Conservation (phyloP, 2,113 vertebrate species). For the Stegastes partitus region DNA sequence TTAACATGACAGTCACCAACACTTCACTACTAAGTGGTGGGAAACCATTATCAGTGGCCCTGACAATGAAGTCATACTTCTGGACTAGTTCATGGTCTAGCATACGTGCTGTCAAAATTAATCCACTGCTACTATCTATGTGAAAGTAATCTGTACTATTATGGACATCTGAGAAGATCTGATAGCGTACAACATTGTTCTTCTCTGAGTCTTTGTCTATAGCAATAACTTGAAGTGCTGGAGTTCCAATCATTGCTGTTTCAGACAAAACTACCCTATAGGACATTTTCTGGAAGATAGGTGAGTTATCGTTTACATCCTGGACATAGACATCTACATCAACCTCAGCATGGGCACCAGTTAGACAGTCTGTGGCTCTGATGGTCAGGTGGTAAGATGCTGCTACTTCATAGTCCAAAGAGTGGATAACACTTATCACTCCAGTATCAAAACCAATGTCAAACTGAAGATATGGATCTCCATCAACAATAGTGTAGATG, state of each 20-base stretch:
- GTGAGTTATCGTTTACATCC: constrained; percentile 95
- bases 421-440: constrained; percentile 91
- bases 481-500: constrained; percentile 95
- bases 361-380: constrained; percentile 94
- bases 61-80: constrained; percentile 90
- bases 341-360: constrained; percentile 94
- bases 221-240: constrained; percentile 93
- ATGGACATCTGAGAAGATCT: constrained; percentile 92
- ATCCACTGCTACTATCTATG: constrained; percentile 94
- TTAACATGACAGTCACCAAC: constrained; percentile 89
- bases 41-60: constrained; percentile 94
- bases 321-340: constrained; percentile 91
- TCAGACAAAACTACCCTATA: constrained; percentile 93
- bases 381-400: constrained; percentile 90
- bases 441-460: constrained; percentile 97
- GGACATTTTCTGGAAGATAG: constrained; percentile 88
- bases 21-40: constrained; percentile 93
- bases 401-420: constrained; percentile 91
- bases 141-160: constrained; percentile 98
- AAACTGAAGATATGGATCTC: constrained; percentile 92
- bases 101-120: constrained; percentile 95
- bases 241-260: constrained; percentile 95
- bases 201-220: constrained; percentile 92
- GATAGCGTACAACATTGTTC: constrained; percentile 92
- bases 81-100: constrained; percentile 93